Base-by-base conservation (phyloP, 2,113 vertebrate species). In the Mirza zaza region DNA sequence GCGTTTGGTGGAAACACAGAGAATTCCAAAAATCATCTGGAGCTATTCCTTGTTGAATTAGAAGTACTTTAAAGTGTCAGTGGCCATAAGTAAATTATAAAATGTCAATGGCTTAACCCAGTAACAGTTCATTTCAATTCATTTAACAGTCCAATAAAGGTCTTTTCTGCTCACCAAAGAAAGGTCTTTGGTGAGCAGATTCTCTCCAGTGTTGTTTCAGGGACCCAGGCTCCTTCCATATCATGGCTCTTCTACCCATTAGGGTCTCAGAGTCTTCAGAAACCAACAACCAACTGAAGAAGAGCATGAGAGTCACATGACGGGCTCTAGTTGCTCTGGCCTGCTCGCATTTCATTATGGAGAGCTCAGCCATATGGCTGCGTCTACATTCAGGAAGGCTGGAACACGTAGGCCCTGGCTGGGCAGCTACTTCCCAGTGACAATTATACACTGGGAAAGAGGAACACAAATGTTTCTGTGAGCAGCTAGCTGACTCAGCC, bases 1-100 rank as follows among this genome's bases (percentile, higher is more conserved):
- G 23, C 14, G 11, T 57, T 65, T 87, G 11, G 36, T 45, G 13
- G 42, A 87, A 13, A 80, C 14, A 14, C 42, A 67, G 25, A 68
- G 34, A 90, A 94, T 85, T 68, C 63, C 57, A 84, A 65, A 12
- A 95, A 52, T 76, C 76, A 23, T 91, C 75, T 92, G 77, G 67
- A 80, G 23, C 48, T 84, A 23, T 73, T 52, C 32, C 23, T 79
- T 42, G 32, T 67, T 86, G n/a, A 90, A 87, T 45, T 59, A 34
- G 20, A 94, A 87, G 34, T 77, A 81, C 2, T 81, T 70, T 70
- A 27, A 76, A 68, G 32, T 81, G 27, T 36, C 59, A 65, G 32
- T 39, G 70, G n/a, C n/a, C 14, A 42, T 63, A 25, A 3, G 17
- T 14, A 61, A 89, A 61, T 36, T 71, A 45, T 81, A 67, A 61